Evolutionary conservation across 1,140 invertebrate species (phyloP), one percentile per base, ranked within the genome.

Genomic region (Tetramorium parvispinum): DNA sequence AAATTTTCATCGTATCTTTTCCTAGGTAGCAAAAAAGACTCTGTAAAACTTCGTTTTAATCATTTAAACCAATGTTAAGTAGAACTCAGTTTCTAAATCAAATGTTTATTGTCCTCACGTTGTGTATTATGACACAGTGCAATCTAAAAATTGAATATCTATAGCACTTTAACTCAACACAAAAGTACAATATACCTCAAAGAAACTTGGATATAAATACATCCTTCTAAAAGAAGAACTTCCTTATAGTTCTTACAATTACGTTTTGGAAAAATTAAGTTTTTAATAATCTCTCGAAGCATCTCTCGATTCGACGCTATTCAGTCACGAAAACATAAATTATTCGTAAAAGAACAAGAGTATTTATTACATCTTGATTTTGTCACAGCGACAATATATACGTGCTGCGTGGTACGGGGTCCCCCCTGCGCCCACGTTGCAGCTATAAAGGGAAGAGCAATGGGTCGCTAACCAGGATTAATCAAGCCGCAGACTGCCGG

Each of bases 391-490:
- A 37, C 63, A 53, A 13, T 37, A 13, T 32, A 6, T 49, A 8
- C 11, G 13, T 21, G 10, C 24, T 32, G 24, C 6, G 13, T 13
- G n/a, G 43, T n/a, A 18, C 40, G 27, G 10, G 3, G 24, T 78
- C 59, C 27, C 57, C 18, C 43, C 57, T 16, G 18, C 77, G 77
- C 77, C 77, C 49, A 81, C 63, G 21, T 40, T 21, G 61, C 63
- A 6, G 32, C 27, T 68, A 81, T 70, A 81, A 81, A 68, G 63
- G 24, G 37, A 81, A n/a, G 63, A 70, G 65, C 63, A 55, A 66
- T 55, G 65, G 65, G 21, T 70, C 78, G 78, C 65, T 81, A 81
- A 81, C 63, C 24, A 70, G 78, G 37, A 81, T 81, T 81, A 70
- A 81, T 81, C 63, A 70, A 70, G 76, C 61, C 63, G 78, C 46